Evolutionary conservation across 2,113 vertebrate species (phyloP).

Genomic region (Paratilapia polleni): DNA sequence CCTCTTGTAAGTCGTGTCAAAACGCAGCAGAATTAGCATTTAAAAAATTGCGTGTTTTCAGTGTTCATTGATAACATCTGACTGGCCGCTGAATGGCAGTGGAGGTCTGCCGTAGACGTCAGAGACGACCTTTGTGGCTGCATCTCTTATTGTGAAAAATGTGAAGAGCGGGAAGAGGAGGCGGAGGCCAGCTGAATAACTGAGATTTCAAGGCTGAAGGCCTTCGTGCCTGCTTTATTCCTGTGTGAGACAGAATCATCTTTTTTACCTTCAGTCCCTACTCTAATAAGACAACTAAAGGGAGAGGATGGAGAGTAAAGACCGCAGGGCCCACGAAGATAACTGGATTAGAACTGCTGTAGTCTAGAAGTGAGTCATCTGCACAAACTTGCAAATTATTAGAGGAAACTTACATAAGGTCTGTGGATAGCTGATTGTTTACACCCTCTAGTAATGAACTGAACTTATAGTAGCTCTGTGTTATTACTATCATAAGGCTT

Average conservation of each 20-base stretch:
- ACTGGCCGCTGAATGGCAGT: conserved; percentile 13
- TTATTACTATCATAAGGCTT: conserved; percentile 10
- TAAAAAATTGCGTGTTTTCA: neutral
- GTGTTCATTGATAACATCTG: conserved; percentile 27
- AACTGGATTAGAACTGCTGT: neutral
- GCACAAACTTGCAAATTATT: neutral
- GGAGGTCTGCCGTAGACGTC: conserved; percentile 51
- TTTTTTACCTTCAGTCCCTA: neutral
- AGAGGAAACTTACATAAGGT: neutral
- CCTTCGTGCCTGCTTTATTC: conserved; percentile 25
- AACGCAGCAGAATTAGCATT: neutral
- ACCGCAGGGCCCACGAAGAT: neutral
- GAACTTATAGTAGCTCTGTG: neutral
- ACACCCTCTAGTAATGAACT: neutral
- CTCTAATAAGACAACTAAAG: neutral
- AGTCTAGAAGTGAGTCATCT: conserved; percentile 6
- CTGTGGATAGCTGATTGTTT: neutral
- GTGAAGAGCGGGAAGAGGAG: conserved; percentile 63
- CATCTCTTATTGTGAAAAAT: conserved; percentile 29
- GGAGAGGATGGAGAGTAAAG: conserved; percentile 1
- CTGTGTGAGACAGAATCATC: neutral
- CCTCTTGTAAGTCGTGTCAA: neutral
- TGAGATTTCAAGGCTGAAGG: conserved; percentile 57
- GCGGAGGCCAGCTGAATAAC: conserved; percentile 40
- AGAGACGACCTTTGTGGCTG: conserved; percentile 48